A percentile compares a stretch with the other conserved stretches of the same genome.
These are phyloP conservation scores for Elachura formosa DNA, from an alignment of 2,113 vertebrate species.

Conservation along the genomic window DNA sequence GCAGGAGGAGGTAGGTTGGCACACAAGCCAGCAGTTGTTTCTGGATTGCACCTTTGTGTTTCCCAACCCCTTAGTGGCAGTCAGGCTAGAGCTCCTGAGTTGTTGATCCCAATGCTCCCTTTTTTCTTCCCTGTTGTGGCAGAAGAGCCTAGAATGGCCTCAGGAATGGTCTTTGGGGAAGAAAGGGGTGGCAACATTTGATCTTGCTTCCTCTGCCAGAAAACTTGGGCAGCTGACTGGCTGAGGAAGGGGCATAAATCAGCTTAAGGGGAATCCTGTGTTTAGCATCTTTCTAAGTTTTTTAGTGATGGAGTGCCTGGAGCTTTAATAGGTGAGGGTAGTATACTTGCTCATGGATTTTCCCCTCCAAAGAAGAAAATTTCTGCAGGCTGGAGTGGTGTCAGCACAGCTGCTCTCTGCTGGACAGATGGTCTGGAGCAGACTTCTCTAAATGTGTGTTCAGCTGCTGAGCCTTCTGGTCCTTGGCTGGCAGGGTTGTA, in stretches of 20 bases:
- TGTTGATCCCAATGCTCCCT: neutral
- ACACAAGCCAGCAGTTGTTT: neutral
- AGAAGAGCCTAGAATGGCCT: neutral
- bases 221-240: neutral
- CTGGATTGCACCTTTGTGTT: neutral
- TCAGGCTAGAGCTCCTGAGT: neutral
- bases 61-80: neutral
- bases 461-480: conserved; percentile 21
- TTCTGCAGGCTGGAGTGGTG: neutral
- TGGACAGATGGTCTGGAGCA: neutral
- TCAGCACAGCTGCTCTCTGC: neutral
- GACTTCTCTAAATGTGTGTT: neutral
- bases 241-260: neutral
- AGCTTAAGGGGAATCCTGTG: neutral
- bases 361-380: neutral
- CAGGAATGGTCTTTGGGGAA: neutral
- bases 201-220: neutral
- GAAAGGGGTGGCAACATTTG: neutral
- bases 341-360: neutral
- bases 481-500: neutral
- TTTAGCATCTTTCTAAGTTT: neutral
- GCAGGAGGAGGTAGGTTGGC: neutral
- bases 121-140: neutral
- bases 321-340: neutral
- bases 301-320: neutral